Base-by-base conservation (phyloP, 1,140 invertebrate genomes). In the Ceratina calcarata region DNA sequence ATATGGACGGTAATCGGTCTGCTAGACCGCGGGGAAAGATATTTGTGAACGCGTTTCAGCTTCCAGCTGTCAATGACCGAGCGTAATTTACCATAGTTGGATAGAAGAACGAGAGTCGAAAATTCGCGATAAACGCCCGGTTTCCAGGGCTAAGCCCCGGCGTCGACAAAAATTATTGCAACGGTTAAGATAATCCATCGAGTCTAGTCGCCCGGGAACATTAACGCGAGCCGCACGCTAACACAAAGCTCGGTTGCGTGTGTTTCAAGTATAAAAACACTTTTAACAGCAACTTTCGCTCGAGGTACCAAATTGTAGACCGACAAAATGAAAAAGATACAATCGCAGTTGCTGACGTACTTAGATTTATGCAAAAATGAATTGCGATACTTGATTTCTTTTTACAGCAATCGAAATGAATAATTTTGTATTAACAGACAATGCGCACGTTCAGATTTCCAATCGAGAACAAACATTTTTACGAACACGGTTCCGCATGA, bases 151-250 rank as follows among this genome's bases (percentile, higher is more conserved):
- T 71, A 69, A 77, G 51, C 27, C 45, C 45, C 67, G 32, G 13
- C 27, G 20, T 45, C 65, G 62, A 78, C 72, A 77, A 73, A 81
- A 84, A 85, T 85, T 80, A 84, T 75, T 68, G 53, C 64, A 65
- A 53, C 58, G 27, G 57, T 69, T 57, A 58, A 58, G 77, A 83
- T 83, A 83, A 84, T 83, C 83, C 80, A 83, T 84, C 67, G 20
- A 64, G 37, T 45, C 37, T 15, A 37, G 65, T 65, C 27, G 78
- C 0, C 18, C 53, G n/a, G 24, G 66, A 45, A 45, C 37, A 10
- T 10, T 45, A 45, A 45, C 37, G 37, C 37, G 37, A 4, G 2
- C 27, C 27, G 27, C 27, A 32, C 27, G 27, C 27, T 4, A 32
- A 32, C 27, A 32, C 27, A 32, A 53, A 81, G 65, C 15, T 80